Conservation (phyloP, 2,888 invertebrate species). For the Brassicogethes aeneus region DNA sequence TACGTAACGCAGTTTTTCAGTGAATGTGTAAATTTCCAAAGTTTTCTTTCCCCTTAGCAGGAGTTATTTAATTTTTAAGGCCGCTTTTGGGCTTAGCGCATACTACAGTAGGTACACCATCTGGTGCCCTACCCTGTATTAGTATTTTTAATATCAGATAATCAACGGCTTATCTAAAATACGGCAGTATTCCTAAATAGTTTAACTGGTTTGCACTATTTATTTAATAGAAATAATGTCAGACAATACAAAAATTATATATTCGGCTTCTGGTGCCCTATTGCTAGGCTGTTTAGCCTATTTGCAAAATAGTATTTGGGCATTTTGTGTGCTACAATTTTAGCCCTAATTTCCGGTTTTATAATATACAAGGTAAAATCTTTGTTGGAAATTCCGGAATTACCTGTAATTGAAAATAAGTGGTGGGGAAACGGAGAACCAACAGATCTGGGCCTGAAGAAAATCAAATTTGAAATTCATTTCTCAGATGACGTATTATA, state of each 20-base stretch:
- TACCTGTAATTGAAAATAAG: slow-evolving; percentile 32
- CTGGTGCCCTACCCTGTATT: too few relatives aligned
- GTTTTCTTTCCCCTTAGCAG: too few relatives aligned
- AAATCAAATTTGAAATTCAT: slow-evolving; percentile 52
- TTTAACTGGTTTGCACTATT: too few relatives aligned
- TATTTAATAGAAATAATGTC: neutral
- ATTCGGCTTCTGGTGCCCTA: neutral
- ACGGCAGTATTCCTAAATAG: too few relatives aligned
- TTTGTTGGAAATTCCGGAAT: slow-evolving; percentile 6
- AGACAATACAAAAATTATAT: neutral
- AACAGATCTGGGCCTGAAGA: slow-evolving; percentile 43
- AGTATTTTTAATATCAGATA: too few relatives aligned
- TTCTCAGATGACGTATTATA: slow-evolving; percentile 38
- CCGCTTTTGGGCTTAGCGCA: too few relatives aligned
- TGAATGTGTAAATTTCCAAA: neutral
- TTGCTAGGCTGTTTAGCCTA: neutral
- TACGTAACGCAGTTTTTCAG: slow-evolving; percentile 50
- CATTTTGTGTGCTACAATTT: neutral
- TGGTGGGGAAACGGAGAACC: slow-evolving; percentile 54
- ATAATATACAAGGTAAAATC: slow-evolving; percentile 8
- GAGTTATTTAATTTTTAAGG: too few relatives aligned
- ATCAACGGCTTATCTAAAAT: too few relatives aligned
- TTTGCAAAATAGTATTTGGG: too few relatives aligned
- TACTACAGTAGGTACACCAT: too few relatives aligned
- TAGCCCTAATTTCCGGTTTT: neutral